These are phyloP conservation scores for Cyprinodon variegatus DNA, from an alignment of 2,113 vertebrate genomes.

Conservation along the genomic window DNA sequence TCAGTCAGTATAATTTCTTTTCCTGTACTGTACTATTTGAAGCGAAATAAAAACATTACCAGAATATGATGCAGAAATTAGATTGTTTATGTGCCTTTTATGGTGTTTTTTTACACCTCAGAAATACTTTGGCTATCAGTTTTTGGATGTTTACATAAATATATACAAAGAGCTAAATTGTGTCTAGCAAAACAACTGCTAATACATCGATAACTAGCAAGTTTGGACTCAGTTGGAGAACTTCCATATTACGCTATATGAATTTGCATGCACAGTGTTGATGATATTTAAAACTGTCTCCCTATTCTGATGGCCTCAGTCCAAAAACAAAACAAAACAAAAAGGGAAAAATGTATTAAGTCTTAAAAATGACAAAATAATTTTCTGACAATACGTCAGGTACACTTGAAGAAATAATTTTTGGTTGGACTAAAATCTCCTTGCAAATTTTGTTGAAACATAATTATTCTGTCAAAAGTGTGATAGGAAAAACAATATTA, in stretches of 20 bases:
- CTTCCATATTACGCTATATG: background rate
- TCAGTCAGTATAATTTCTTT: background rate
- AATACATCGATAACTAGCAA: background rate
- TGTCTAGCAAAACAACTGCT: background rate
- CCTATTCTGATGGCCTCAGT: background rate
- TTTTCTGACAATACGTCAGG: no score
- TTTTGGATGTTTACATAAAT: background rate
- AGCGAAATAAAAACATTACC: background rate
- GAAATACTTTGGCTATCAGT: background rate
- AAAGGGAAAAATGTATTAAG: no score
- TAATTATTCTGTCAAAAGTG: no score
- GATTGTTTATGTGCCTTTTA: background rate
- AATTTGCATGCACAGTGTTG: background rate
- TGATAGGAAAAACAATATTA: no score
- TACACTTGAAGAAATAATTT: no score
- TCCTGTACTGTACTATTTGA: background rate
- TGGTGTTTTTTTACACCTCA: background rate
- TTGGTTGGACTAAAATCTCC: no score
- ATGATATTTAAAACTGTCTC: background rate
- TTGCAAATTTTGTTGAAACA: no score
- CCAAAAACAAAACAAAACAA: no score
- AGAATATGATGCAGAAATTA: background rate
- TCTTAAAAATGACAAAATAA: no score
- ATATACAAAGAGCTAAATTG: background rate
- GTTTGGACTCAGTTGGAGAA: background rate